Evolutionary conservation across 2,797 vertebrate species (phyloP).

Genomic region (Chiloscyllium punctatum): DNA sequence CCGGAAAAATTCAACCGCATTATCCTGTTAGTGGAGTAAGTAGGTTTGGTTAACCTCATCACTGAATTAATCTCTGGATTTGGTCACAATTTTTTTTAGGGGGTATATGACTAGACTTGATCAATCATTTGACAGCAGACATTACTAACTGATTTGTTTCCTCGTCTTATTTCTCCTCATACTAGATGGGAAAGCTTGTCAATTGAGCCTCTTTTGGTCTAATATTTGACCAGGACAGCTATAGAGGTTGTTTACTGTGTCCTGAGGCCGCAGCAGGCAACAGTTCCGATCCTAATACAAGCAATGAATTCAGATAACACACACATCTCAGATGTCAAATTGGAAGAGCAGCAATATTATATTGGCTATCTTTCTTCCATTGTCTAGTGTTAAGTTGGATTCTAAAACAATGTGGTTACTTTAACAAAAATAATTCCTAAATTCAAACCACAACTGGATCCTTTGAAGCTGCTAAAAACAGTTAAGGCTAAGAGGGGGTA

Average conservation of each 20-base stretch:
- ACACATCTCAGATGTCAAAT: background rate
- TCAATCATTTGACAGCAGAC: background rate
- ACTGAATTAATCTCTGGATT: background rate
- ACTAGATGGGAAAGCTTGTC: background rate
- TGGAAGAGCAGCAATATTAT: background rate
- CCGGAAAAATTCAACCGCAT: background rate
- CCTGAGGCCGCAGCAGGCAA: too few species aligned
- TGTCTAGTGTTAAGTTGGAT: background rate
- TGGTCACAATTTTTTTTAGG: background rate
- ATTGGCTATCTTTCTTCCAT: background rate
- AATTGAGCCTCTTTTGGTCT: background rate
- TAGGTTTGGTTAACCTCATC: background rate
- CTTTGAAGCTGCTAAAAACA: background rate
- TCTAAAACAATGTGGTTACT: background rate
- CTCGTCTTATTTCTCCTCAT: background rate
- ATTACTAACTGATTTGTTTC: background rate
- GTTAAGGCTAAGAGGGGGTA: background rate
- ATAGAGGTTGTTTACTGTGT: background rate
- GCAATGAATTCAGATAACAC: background rate
- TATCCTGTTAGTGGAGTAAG: background rate
- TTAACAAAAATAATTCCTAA: background rate
- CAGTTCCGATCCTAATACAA: background rate
- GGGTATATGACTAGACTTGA: background rate
- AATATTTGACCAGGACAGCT: background rate
- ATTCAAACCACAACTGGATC: background rate